Base-by-base conservation (phyloP, 2,113 vertebrate genomes). In the Pantherophis guttatus region DNA sequence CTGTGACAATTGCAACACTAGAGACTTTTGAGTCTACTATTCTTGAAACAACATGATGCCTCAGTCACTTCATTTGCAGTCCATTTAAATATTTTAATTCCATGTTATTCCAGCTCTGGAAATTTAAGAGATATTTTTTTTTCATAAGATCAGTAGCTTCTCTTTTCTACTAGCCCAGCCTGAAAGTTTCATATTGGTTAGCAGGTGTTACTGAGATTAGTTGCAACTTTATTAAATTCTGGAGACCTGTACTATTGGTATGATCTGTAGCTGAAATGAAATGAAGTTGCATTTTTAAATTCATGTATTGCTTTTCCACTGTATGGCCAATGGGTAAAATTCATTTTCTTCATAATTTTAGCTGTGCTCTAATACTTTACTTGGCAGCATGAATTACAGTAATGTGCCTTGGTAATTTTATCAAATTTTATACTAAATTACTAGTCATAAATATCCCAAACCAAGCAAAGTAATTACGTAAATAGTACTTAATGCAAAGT, bases 221-320 rank as follows among this genome's bases (percentile, higher is more conserved):
- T 24, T 62, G 54, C n/a, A 92, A 29, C n/a, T 88, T 65, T 54
- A 70, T 26, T 7, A 70, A 54, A 53, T 58, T 53, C 26, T 39
- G 29, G 52, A 92, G 86, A 39, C n/a, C n/a, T 87, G n/a, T 44
- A 65, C 23, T 92, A 55, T 44, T 70, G 26, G 24, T 57, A 88
- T 92, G 58, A 92, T 39, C 21, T 65, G 23, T 33, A 75, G 33
- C 75, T 81, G 23, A 92, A 39, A 44, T 88, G 87, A 50, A 92
- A 75, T n/a, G 15, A 75, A 92, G 89, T 89, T 58, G 33, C 87
- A 58, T 89, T 75, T 57, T 53, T 92, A 92, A 92, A 87, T 89
- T 89, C n/a, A 89, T 13, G 17, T 81, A 26, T 89, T 75, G 88
- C 17, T 24, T 81, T 89, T 58, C 15, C 53, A 81, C 53, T 33